Evolutionary conservation across 2,888 invertebrate species (phyloP).

Genomic region (Shargacucullia verbasci): DNA sequence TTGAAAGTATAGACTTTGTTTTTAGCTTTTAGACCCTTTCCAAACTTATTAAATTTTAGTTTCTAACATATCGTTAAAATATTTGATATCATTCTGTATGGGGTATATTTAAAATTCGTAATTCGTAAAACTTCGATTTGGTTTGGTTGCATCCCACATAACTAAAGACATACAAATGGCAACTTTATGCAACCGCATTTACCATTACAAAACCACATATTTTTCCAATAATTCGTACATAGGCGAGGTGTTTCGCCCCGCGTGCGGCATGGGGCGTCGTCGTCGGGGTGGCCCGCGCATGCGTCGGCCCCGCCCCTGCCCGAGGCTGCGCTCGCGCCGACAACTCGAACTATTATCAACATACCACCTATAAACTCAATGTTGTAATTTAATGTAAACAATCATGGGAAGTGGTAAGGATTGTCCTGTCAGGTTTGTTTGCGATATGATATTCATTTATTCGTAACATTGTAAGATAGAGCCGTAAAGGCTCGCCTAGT

Average conservation of each 20-base stretch:
- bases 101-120: no score
- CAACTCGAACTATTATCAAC: conserved; percentile 59
- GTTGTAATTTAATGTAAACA: conserved; percentile 85
- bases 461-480: conserved; percentile 43
- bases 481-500: conserved; percentile 23
- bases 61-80: no score
- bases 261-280: conserved; percentile 77
- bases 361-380: conserved; percentile 73
- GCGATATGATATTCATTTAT: conserved; percentile 59
- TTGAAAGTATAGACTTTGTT: background rate
- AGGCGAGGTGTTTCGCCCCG: conserved; percentile 55
- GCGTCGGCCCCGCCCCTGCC: conserved; percentile 82
- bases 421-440: conserved; percentile 74
- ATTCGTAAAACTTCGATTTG: no score
- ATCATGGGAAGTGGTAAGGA: conserved; percentile 77
- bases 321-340: conserved; percentile 67
- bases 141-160: no score
- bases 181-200: conserved; percentile 10
- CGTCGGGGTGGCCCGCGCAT: conserved; percentile 83
- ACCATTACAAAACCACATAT: conserved; percentile 19
- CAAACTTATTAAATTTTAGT: no score
- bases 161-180: no score
- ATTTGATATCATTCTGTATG: no score
- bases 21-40: no score
- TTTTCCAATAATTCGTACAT: conserved; percentile 47